Evolutionary conservation across 2,888 invertebrate species (phyloP), one percentile per base, ranked within the genome.

Genomic region (Panopea generosa): DNA sequence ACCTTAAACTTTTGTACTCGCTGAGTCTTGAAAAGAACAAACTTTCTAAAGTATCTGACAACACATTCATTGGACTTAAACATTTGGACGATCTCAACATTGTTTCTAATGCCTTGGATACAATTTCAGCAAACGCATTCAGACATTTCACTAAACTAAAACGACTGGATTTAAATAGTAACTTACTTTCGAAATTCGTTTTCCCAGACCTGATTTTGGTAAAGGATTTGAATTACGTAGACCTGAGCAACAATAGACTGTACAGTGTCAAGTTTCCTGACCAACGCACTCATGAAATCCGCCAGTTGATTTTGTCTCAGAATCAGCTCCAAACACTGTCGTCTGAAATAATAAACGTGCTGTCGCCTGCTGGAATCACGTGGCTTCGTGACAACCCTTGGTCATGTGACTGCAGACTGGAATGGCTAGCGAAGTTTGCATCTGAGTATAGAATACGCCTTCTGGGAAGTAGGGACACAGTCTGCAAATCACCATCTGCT

Each of bases 371-470:
- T 33, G 74, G 79, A 16, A 79, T 70, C 29, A 56, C 84, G 16
- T 69, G 75, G 45, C 55, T 84, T 20, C 72, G 77, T n/a, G 79
- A 79, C 49, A 88, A 88, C 59, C 85, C 86, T 3, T 81, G 84
- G 83, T 72, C 83, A 29, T 88, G 88, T 81, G 86, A 88, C 69
- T 88, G 88, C 60, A 61, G 84, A 14, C 43, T 88, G 20, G 71
- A 68, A n/a, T 86, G 86, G 86, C 38, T 86, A 7, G 47, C 66
- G 0, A 68, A 72, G 22, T 72, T 76, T n/a, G 56, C 60, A 11
- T 57, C 77, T 0, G 66, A 67, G 40, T 81, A 79, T 45, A 74
- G 61, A 26, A 22, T 84, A 6, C 77, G 77, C 26, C 38, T 85
- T n/a, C 75, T 79, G 20, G 73, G 71, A 26, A 67, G 69, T 38